A percentile compares a stretch with the other conserved stretches of the same genome.
Evolutionary conservation across 2,113 vertebrate species (phyloP).

Genomic region (Atherinomorus stipes): DNA sequence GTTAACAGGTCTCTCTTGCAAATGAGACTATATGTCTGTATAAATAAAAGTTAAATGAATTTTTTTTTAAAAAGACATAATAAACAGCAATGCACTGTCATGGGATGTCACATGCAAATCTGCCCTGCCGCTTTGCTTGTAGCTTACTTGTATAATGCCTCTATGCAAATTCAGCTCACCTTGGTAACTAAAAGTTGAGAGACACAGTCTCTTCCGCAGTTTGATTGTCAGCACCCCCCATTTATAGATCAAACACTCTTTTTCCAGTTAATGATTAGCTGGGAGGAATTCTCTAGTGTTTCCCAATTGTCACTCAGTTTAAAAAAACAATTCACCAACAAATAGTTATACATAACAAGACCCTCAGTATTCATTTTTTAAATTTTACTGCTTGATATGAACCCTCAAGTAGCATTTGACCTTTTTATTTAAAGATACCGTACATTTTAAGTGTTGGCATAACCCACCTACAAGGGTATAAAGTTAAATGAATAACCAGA

Average conservation of each 20-base stretch:
- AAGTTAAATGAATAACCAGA: conserved; percentile 65
- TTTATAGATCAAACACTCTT: conserved; percentile 18
- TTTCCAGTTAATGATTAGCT: conserved; percentile 39
- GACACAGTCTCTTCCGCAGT: neutral
- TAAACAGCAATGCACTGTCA: neutral
- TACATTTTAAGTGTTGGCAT: neutral
- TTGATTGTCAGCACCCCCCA: neutral
- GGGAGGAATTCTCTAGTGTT: neutral
- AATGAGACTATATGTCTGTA: too few species aligned
- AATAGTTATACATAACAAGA: neutral
- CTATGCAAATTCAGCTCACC: conserved; percentile 48
- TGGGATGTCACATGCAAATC: conserved; percentile 43
- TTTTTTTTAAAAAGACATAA: too few species aligned
- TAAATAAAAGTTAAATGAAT: too few species aligned
- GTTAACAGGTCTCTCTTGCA: too few species aligned
- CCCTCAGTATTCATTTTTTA: neutral
- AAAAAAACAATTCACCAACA: neutral
- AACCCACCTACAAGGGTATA: neutral
- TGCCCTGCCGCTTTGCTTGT: conserved; percentile 7
- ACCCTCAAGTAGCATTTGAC: neutral
- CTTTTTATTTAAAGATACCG: neutral
- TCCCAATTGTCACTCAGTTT: neutral
- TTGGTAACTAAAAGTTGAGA: conserved; percentile 9
- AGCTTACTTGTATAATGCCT: conserved; percentile 24
- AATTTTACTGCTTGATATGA: neutral